Base-by-base conservation (phyloP, 2,888 invertebrate species). In the Philaethria dido region DNA sequence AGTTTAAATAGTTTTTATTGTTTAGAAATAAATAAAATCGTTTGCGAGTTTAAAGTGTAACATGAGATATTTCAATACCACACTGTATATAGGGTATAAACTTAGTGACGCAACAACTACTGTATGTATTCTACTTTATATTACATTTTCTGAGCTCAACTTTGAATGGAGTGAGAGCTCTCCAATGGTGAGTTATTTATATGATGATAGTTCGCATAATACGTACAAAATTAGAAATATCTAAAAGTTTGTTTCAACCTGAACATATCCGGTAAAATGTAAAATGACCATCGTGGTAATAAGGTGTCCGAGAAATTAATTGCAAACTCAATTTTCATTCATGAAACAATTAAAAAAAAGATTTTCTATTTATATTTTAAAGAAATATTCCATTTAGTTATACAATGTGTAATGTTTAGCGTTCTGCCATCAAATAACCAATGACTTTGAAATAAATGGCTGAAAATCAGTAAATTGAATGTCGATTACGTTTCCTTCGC, bases 91-190 rank as follows among this genome's bases (percentile, higher is more conserved):
- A 36, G 25, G 54, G 36, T 62, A 57, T 42, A 66, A 57, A 68
- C 69, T 68, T 64, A 61, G 68, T 62, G 64, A 61, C 62, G 69
- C 44, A 68, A 66, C 57, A 61, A 66, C 66, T 65, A 47, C 60
- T 52, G n/a, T n/a, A 70, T 66, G 61, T 66, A 68, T 62, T 47
- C 66, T 42, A 71, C 65, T 67, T 67, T 72, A 66, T 69, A 69
- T 69, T 69, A 71, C 69, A 71, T 68, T 66, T 61, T 64, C 71
- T 50, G 16, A 64, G 69, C 62, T 48, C 60, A 65, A 68, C 62
- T 72, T 71, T 72, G 67, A 71, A 73, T 73, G 69, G 68, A 70
- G 70, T 63, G 70, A 70, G 68, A 70, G 71, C 69, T 71, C 67
- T 71, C 52, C 65, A 66, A 64, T 52, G 57, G 69, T 50, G 29